Base-by-base conservation (phyloP, 2,888 invertebrate species). In the Seira sanloemensis region DNA sequence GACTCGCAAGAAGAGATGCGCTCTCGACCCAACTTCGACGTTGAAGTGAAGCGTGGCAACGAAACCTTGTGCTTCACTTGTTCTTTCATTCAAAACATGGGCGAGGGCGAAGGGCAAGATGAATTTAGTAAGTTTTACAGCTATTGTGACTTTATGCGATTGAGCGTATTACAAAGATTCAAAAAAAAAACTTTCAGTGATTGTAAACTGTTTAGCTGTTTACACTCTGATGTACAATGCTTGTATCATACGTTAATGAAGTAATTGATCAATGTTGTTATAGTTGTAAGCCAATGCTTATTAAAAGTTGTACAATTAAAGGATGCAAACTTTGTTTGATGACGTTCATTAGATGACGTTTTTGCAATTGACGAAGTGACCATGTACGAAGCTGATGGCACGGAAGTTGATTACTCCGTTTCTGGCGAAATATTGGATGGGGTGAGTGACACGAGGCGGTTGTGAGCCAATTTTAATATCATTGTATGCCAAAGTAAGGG, bases 401-500 rank as follows among this genome's bases (percentile, higher is more conserved):
- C 94, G 84, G 97, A 97, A 87, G 96, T 96, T 90, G 94, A 95
- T 12, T 97, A 97, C 90, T 95, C 97, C 1, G 97, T 98, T 5
- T 96, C 97, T 81, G 98, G 98, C 68, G 97, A 97, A 91, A 96
- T 98, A 84, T 94, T 99, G 77, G 99, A 99, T 92, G 98, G 97
- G 90, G 97, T 97, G 93, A 93, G 94, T 93, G 71, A 71, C 26
- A 65, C 1, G 21, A 62, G 16, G 21, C 26, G 1, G 24, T 24
- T 1, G 7, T 26, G 69, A 46, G 23, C n/a, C 37, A 1, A 19
- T 67, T 54, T 68, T 4, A 21, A 54, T 4, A 18, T 50, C 72
- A 0, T 19, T 4, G 68, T 23, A n/a, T 27, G 67, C 58, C 18
- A 65, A 46, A 24, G 12, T 23, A 50, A 27, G n/a, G n/a, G n/a